Percentiles rank a stretch among this genome's conserved stretches.
Conservation (phyloP, 2,888 invertebrate species). For the Nemapogon koenigi region DNA sequence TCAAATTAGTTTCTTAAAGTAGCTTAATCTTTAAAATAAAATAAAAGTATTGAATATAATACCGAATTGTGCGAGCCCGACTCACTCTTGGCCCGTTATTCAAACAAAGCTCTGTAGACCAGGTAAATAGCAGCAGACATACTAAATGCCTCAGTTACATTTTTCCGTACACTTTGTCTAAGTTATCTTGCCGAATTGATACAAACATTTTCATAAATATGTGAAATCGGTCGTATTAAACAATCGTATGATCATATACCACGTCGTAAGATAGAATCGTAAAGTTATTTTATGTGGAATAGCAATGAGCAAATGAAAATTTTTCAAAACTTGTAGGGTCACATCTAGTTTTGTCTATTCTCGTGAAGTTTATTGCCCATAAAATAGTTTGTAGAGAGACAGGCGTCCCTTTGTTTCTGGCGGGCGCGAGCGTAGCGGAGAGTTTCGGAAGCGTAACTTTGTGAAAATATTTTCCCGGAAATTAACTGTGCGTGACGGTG, state of each 20-base stretch:
- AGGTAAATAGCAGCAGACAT: too few species aligned
- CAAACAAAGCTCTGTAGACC: too few species aligned
- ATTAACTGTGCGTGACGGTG: constrained; percentile 40
- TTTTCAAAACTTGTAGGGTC: constrained; percentile 25
- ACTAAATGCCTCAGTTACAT: too few species aligned
- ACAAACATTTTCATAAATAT: too few species aligned
- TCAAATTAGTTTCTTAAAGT: too few species aligned
- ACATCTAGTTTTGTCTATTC: constrained; percentile 22
- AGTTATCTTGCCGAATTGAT: too few species aligned
- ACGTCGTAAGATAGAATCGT: background rate
- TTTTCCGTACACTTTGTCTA: too few species aligned
- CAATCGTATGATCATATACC: background rate
- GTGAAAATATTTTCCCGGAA: constrained; percentile 48
- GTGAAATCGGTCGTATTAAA: too few species aligned
- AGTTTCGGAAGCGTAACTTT: constrained; percentile 40
- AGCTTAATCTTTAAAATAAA: too few species aligned
- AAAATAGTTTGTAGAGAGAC: constrained; percentile 38
- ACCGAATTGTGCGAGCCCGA: too few species aligned
- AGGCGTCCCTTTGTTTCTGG: constrained; percentile 37
- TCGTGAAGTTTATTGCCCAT: constrained; percentile 36
- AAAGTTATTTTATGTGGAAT: constrained; percentile 14
- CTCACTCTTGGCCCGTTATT: too few species aligned
- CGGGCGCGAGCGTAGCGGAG: constrained; percentile 17
- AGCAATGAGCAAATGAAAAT: constrained; percentile 28
- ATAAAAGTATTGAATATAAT: too few species aligned